Evolutionary conservation across 2,888 invertebrate species (phyloP).

Genomic region (Prosapia bicincta): DNA sequence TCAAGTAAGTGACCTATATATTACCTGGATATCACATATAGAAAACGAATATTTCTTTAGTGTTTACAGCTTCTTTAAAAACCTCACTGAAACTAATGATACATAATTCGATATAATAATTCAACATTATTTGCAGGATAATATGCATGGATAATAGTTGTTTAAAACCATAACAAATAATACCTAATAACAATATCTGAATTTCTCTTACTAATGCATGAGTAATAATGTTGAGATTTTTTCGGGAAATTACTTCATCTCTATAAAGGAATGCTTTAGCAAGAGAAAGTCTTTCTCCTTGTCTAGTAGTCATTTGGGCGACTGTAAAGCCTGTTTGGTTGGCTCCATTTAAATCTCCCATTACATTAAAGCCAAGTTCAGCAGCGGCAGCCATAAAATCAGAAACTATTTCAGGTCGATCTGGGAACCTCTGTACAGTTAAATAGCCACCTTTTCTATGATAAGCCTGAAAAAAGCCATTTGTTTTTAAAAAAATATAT

Average conservation of each 20-base stretch:
- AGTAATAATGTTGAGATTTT: conserved; percentile 19
- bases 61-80: too few relatives aligned
- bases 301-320: conserved; percentile 70
- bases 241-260: conserved; percentile 6
- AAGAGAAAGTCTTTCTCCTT: conserved; percentile 51
- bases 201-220: conserved; percentile 4
- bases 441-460: conserved; percentile 71
- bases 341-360: conserved; percentile 71
- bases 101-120: too few relatives aligned
- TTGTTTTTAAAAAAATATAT: too few relatives aligned
- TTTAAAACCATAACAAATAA: too few relatives aligned
- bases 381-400: conserved; percentile 66
- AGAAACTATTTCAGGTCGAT: conserved; percentile 64
- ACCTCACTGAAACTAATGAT: too few relatives aligned
- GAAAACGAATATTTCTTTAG: too few relatives aligned
- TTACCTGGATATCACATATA: too few relatives aligned
- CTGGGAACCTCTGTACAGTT: conserved; percentile 67
- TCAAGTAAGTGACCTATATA: too few relatives aligned
- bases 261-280: conserved; percentile 17
- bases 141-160: too few relatives aligned
- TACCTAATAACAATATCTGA: too few relatives aligned
- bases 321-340: conserved; percentile 73
- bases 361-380: conserved; percentile 63
- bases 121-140: too few relatives aligned
- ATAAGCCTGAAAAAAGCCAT: conserved; percentile 46